Evolutionary conservation across 2,888 invertebrate genomes (phyloP), one percentile per base, ranked within the genome.

Genomic region (Zaprionus lineosus): DNA sequence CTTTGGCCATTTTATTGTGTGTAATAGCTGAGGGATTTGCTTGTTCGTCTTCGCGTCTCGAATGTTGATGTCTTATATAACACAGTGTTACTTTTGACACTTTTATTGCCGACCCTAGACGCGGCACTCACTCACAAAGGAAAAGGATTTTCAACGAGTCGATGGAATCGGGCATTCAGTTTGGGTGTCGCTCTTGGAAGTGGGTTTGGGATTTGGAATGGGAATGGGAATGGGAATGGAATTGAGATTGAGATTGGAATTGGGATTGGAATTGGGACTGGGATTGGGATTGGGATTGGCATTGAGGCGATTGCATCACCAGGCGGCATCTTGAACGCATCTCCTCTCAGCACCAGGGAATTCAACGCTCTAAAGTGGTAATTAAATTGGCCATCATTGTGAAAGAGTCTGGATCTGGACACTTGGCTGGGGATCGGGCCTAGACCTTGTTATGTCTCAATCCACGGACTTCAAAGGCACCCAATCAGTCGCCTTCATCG

Each of bases 51-150:
- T 33, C 47, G 31, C 44, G 24, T 37, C 46, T 46, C 34, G 51
- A 40, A 67, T 69, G 69, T 84, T 69, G 84, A 69, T 84, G 76
- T 77, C 84, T 77, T 69, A 71, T 76, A 84, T 81, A 81, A 84
- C 84, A 84, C 70, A 76, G 82, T 84, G 86, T 81, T 84, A 86
- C 86, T 82, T 86, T 86, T 82, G 81, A 82, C 81, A 82, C 84
- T 82, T 82, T 82, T 86, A 86, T 82, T 82, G 77, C 53, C 59
- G 36, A 50, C 58, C 64, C 67, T 48, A 63, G 64, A 61, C 65
- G 53, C 65, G 43, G 53, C 36, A 31, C 18, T 40, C 29, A 28
- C 37, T 29, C 58, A 65, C 81, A 71, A 74, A 68, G 63, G 64
- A 65, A 68, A 56, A 3, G 24, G 4, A 24, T 24, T 7, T n/a